These are phyloP conservation scores for Mastigias papua DNA, from an alignment of 30 jellyfish, hydroid and myxozoan genomes.

Conservation along the genomic window DNA sequence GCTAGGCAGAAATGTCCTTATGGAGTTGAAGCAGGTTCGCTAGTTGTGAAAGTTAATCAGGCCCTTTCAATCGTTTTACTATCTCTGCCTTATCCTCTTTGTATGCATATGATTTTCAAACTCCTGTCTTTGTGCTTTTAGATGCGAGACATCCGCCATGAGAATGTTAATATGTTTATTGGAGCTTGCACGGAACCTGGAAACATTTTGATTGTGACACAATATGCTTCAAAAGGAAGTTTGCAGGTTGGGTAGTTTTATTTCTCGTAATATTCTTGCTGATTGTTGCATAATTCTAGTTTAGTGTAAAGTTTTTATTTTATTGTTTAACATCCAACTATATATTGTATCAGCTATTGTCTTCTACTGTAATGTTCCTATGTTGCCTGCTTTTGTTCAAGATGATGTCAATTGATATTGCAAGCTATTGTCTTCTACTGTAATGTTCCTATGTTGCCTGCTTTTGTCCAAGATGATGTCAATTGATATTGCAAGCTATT, in stretches of 20 bases:
- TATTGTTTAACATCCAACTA: background rate
- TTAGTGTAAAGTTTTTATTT: background rate
- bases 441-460: too few relatives aligned
- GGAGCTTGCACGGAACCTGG: conserved; percentile 88
- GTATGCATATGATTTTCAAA: too few relatives aligned
- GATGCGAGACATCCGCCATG: conserved; percentile 90
- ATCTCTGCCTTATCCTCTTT: too few relatives aligned
- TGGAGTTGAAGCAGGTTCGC: conserved; percentile 89
- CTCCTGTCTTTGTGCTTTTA: conserved; percentile 13
- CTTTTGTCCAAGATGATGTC: too few relatives aligned
- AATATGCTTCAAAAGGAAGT: conserved; percentile 84
- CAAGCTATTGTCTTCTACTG: background rate
- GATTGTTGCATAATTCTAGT: too few relatives aligned
- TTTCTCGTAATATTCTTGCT: too few relatives aligned
- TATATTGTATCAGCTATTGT: background rate
- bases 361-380: background rate
- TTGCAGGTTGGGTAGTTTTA: conserved; percentile 27
- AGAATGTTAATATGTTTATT: conserved; percentile 74
- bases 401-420: background rate
- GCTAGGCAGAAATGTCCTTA: conserved; percentile 77
- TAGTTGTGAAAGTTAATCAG: too few relatives aligned
- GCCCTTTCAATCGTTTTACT: too few relatives aligned
- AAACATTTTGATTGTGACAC: conserved; percentile 72
- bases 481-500: too few relatives aligned
- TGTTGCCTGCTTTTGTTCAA: background rate